Evolutionary conservation across 2,113 vertebrate genomes (phyloP).

Genomic region (Macrotis lagotis): DNA sequence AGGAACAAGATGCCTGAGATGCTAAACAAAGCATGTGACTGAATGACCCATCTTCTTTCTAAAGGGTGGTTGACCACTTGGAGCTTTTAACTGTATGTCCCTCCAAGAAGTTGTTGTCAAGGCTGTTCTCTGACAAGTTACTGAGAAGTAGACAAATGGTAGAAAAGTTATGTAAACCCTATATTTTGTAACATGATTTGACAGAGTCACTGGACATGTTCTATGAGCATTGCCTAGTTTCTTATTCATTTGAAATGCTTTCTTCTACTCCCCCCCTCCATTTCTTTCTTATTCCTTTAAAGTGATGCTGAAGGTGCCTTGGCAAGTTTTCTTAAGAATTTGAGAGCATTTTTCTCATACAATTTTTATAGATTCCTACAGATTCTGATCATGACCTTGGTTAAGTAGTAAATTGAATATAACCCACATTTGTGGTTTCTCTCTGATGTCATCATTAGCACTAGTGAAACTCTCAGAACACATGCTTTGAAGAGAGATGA

Average conservation of each 20-base stretch:
- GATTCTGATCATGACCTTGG: conserved; percentile 58
- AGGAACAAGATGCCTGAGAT: not conserved
- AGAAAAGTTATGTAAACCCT: not conserved
- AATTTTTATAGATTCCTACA: conserved; percentile 67
- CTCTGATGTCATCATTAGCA: conserved; percentile 64
- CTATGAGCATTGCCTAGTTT: not conserved
- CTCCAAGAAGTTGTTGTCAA: not conserved
- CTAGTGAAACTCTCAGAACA: conserved; percentile 67
- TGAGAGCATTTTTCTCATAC: conserved; percentile 52
- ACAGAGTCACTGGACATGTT: not conserved
- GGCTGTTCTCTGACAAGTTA: not conserved
- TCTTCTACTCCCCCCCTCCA: not conserved
- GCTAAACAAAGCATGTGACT: not conserved
- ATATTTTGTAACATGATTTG: not conserved
- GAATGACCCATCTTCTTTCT: not conserved
- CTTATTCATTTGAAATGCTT: not conserved
- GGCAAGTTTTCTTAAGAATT: conserved; percentile 47
- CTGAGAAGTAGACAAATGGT: not conserved
- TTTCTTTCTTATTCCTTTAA: not conserved
- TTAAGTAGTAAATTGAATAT: conserved; percentile 70
- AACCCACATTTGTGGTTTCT: conserved; percentile 75
- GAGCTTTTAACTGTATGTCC: not conserved
- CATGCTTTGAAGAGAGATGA: conserved; percentile 78
- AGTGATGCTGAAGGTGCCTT: not conserved
- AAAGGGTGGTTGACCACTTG: not conserved